phyloP scores from a whole-genome alignment of 1,140 invertebrate species.

The Pantala flavescens region DNA sequence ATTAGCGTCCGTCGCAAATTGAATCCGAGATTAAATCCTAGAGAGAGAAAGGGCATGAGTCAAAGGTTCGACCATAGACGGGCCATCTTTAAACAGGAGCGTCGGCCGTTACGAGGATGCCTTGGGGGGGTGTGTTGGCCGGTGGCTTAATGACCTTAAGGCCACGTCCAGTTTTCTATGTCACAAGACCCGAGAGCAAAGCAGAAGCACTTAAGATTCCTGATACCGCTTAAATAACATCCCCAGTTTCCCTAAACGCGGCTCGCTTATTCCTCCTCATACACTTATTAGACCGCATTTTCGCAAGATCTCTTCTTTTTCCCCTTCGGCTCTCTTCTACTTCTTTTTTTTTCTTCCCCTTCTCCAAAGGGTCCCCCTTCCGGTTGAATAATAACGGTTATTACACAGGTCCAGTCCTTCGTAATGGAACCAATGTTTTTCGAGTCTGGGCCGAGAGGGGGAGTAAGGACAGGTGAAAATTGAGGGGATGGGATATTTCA shows the following conservation, averaged over 20 bases:
- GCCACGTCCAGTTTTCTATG: neutral
- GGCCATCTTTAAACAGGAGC: neutral
- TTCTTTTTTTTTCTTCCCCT: neutral
- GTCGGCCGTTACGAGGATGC: neutral
- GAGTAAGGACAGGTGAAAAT: neutral
- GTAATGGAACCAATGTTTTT: slow-evolving; percentile 10
- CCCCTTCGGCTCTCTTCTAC: neutral
- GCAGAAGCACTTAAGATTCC: neutral
- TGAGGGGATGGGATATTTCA: neutral
- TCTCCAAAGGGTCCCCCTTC: neutral
- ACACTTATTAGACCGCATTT: neutral
- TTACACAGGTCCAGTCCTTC: neutral
- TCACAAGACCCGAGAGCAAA: neutral
- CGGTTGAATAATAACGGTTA: slow-evolving; percentile 9
- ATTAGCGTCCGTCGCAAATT: no score
- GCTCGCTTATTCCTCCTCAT: neutral
- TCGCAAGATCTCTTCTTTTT: no score
- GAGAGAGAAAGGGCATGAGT: neutral
- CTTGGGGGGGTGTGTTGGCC: neutral
- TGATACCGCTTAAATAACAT: neutral
- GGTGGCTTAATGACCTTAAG: neutral
- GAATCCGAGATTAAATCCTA: no score
- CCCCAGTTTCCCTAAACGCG: neutral
- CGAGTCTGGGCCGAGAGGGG: neutral
- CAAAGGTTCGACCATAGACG: neutral